Evolutionary conservation across 2,888 invertebrate genomes (phyloP).

Genomic region (Cotesia congregata): DNA sequence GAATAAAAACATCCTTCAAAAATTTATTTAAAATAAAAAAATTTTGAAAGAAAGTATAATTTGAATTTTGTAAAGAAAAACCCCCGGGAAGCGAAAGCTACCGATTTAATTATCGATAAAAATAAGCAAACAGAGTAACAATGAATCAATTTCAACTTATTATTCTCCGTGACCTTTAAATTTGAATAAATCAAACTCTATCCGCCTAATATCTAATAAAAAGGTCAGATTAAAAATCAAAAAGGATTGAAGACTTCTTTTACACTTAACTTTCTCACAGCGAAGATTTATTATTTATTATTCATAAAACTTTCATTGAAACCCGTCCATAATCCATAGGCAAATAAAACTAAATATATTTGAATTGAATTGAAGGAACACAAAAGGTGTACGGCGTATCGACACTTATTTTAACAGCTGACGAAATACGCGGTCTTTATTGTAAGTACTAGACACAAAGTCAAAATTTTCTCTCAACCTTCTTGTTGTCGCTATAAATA

Average conservation of each 20-base stretch:
- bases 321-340: background rate
- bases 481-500: background rate
- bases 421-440: background rate
- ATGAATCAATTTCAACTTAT: no score
- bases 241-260: background rate
- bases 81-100: no score
- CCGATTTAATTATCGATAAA: no score
- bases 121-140: no score
- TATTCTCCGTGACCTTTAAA: no score
- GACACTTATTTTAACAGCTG: background rate
- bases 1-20: no score
- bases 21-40: no score
- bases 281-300: background rate
- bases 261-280: background rate
- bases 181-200: background rate
- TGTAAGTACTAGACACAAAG: background rate
- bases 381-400: background rate
- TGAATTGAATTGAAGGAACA: background rate
- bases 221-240: background rate
- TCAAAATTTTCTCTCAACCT: background rate
- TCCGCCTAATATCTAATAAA: conserved; percentile 14
- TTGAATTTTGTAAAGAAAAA: no score
- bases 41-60: no score
- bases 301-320: background rate
- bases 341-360: background rate